Base-by-base conservation (phyloP, 2,113 vertebrate species). In the Cyrtonyx montezumae region DNA sequence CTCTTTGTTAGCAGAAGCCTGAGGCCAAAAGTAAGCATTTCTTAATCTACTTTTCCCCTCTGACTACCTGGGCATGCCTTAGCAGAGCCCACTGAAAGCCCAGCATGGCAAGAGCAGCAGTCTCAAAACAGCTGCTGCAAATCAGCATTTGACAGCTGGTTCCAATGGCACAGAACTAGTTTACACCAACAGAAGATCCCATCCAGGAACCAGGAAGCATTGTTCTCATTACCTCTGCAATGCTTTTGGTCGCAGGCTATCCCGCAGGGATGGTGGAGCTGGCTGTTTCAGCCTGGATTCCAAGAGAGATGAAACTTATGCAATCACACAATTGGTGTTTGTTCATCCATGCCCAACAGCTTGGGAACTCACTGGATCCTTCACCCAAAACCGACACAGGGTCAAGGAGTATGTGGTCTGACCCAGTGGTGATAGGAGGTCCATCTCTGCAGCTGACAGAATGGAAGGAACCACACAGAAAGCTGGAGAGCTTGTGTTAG, bases 211-310 rank as follows among this genome's bases (percentile, higher is more conserved):
- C 1, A 5, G 51, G 73, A 78, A 88, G 61, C 56, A 81, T 77
- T 90, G 82, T 87, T 74, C 79, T 90, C 82, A 59, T 75, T 65
- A 93, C 40, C 13, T 84, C 80, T 48, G 56, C 73, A 68, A 76
- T 79, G 58, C 9, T 87, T 86, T 84, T 49, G 62, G 84, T 84
- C 5, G 1, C 23, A 49, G 87, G 68, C 58, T 71, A 21, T 58
- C 70, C 75, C 53, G 15, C 3, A 48, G 32, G 53, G 70, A 89
- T 2, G n/a, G 48, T 37, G n/a, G 66, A 84, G 55, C 66, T 84
- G 69, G 48, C 43, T 26, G 23, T 51, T 70, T 84, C 73, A 71
- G 58, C 43, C 62, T 69, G 13, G 15, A 82, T 92, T 91, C 81
- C 84, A 89, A 16, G 3, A 62, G 63, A 87, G 87, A 89, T 36